These are phyloP conservation scores for Rhizomys pruinosus DNA, from an alignment of 2,113 vertebrate genomes.

Conservation along the genomic window DNA sequence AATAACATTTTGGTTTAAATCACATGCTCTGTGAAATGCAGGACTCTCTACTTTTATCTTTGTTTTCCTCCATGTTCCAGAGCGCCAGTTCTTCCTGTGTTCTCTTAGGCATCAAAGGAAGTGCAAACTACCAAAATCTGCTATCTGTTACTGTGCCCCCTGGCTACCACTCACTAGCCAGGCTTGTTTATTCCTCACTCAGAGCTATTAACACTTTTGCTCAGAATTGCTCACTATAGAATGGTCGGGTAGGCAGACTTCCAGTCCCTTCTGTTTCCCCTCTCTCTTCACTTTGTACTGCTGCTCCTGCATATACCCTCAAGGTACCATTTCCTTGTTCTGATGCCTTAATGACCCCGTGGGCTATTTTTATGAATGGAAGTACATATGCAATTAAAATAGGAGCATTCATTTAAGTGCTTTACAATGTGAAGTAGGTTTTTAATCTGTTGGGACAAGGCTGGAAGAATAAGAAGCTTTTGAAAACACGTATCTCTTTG, in stretches of 20 bases:
- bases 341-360: conserved; percentile 7
- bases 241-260: not conserved
- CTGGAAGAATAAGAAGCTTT: conserved; percentile 38
- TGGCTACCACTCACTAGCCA: not conserved
- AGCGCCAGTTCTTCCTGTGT: not conserved
- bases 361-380: conserved; percentile 71
- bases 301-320: conserved; percentile 60
- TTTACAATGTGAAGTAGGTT: conserved; percentile 47
- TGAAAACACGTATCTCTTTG: conserved; percentile 39
- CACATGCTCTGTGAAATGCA: not conserved
- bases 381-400: conserved; percentile 70
- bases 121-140: conserved; percentile 11
- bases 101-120: conserved; percentile 19
- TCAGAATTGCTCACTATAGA: not conserved
- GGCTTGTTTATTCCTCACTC: conserved; percentile 9
- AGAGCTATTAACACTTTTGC: not conserved
- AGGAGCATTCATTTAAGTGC: conserved; percentile 58
- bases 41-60: conserved; percentile 32
- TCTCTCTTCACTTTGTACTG: conserved; percentile 20
- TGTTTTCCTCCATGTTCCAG: conserved; percentile 26
- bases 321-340: conserved; percentile 60
- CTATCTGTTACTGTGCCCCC: not conserved
- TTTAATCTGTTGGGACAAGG: conserved; percentile 14
- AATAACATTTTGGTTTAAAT: not conserved
- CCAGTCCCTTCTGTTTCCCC: conserved; percentile 64